These are phyloP conservation scores for Hydra vulgaris DNA, from an alignment of 30 jellyfish, hydroid and myxozoan genomes.

Conservation along the genomic window DNA sequence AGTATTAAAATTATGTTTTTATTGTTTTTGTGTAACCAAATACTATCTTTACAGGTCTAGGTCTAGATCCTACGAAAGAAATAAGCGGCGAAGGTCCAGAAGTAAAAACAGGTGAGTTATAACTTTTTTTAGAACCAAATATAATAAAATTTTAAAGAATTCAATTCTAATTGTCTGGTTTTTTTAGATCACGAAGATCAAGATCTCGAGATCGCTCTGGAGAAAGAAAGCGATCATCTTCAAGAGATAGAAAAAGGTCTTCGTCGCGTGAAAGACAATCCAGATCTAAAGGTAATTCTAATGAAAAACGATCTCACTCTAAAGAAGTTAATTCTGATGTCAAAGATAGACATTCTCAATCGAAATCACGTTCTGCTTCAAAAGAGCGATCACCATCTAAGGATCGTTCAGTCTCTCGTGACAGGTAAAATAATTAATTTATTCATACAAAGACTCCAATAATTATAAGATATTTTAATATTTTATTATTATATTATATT, in stretches of 20 bases:
- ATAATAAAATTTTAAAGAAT: too few relatives aligned
- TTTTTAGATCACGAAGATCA: neutral
- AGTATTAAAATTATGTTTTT: too few relatives aligned
- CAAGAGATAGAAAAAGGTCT: slow-evolving; percentile 2
- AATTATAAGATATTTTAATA: too few relatives aligned
- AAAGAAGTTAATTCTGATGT: neutral
- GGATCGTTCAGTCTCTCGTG: neutral
- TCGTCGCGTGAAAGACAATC: slow-evolving; percentile 9
- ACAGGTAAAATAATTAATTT: neutral
- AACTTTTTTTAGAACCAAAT: too few relatives aligned
- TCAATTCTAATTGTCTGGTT: too few relatives aligned
- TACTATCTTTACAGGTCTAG: neutral
- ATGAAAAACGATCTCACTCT: slow-evolving; percentile 16
- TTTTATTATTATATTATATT: too few relatives aligned
- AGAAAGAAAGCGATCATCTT: neutral
- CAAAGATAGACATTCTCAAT: slow-evolving; percentile 14
- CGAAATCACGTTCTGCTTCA: neutral
- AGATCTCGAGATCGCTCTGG: neutral
- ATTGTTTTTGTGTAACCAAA: too few relatives aligned
- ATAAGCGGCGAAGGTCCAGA: neutral
- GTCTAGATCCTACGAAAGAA: neutral
- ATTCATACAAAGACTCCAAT: neutral
- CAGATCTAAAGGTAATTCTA: slow-evolving; percentile 9
- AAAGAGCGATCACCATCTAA: neutral
- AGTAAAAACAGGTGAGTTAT: neutral